Evolutionary conservation across 2,113 vertebrate species (phyloP).

Genomic region (Neogale vison): DNA sequence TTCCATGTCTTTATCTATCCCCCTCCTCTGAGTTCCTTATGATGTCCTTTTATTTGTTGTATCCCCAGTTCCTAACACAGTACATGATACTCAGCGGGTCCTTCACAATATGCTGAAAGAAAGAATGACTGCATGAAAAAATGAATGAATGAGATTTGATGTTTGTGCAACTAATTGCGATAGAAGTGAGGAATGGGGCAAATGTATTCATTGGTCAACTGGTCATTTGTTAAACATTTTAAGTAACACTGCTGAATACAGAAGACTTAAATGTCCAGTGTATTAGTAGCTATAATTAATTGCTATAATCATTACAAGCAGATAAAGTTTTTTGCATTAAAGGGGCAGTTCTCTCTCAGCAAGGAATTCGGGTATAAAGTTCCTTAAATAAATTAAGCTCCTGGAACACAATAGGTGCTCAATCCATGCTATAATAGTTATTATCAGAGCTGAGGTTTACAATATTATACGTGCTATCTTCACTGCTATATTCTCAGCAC

Average conservation of each 20-base stretch:
- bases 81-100: background rate
- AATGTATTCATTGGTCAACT: background rate
- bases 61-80: background rate
- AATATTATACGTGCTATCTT: background rate
- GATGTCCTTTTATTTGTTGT: background rate
- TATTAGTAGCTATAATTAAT: slow-evolving; percentile 20
- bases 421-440: background rate
- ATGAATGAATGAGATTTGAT: background rate
- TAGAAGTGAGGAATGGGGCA: background rate
- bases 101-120: background rate
- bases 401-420: background rate
- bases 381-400: background rate
- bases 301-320: slow-evolving; percentile 2
- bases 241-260: background rate
- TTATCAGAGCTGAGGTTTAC: background rate
- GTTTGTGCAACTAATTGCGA: background rate
- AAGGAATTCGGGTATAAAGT: background rate
- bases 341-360: background rate
- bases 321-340: slow-evolving; percentile 18
- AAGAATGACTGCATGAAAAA: background rate
- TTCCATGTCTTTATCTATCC: background rate
- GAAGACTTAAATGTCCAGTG: background rate
- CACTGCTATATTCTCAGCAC: background rate
- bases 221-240: slow-evolving; percentile 7
- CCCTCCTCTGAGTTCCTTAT: background rate